A percentile compares a stretch with the other conserved stretches of the same genome.
Conservation (phyloP, 1,140 invertebrate genomes). For the Zaprionus africanus region DNA sequence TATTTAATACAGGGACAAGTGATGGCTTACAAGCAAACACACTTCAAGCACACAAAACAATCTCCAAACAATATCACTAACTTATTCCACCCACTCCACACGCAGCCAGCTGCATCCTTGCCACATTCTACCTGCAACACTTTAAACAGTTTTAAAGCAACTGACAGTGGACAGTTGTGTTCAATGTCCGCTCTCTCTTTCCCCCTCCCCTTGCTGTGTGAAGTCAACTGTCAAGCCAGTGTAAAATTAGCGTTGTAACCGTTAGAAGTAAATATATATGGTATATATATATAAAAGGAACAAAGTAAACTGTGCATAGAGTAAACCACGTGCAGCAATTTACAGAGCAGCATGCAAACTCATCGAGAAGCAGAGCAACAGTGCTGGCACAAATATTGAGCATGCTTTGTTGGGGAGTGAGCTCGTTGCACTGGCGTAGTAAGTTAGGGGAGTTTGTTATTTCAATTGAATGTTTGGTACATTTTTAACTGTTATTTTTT, state of each 20-base stretch:
- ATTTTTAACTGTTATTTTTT: neutral
- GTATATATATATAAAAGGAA: slow-evolving; percentile 13
- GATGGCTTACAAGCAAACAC: neutral
- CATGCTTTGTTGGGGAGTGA: neutral
- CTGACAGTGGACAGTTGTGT: slow-evolving; percentile 14
- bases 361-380: slow-evolving; percentile 33
- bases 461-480: neutral
- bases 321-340: slow-evolving; percentile 69
- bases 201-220: slow-evolving; percentile 12
- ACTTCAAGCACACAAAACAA: neutral
- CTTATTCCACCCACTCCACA: neutral
- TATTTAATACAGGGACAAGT: neutral
- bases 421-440: neutral
- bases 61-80: neutral
- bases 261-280: slow-evolving; percentile 42
- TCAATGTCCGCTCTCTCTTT: neutral
- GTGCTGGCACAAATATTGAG: slow-evolving; percentile 29
- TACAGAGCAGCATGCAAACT: slow-evolving; percentile 59
- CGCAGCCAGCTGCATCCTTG: neutral
- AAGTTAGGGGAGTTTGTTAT: neutral
- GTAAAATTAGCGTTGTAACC: slow-evolving; percentile 73
- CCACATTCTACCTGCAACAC: neutral
- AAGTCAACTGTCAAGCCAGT: slow-evolving; percentile 70
- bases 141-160: slow-evolving; percentile 24
- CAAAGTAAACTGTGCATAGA: slow-evolving; percentile 37